These are phyloP conservation scores for Lycia hirtaria DNA, from an alignment of 2,888 invertebrate genomes.

Conservation along the genomic window DNA sequence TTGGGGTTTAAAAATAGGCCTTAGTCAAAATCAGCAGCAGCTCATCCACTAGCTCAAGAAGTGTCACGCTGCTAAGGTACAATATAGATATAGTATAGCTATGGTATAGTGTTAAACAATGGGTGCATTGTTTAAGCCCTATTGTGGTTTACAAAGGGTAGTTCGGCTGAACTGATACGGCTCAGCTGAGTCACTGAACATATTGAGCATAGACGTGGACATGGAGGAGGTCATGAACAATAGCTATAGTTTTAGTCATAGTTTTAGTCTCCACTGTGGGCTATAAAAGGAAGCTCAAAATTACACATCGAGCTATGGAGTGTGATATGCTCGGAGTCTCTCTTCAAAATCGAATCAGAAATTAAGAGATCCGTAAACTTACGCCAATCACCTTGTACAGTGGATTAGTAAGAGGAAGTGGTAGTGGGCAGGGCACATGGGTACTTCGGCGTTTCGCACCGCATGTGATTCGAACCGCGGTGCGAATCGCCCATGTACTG, in stretches of 20 bases:
- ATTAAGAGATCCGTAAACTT: too few relatives aligned
- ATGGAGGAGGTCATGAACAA: conserved; percentile 10
- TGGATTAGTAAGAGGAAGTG: too few relatives aligned
- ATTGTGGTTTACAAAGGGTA: conserved; percentile 36
- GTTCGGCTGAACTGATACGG: conserved; percentile 29
- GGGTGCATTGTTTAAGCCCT: conserved; percentile 31
- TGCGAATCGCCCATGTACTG: too few relatives aligned
- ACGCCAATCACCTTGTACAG: too few relatives aligned
- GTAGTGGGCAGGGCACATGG: too few relatives aligned
- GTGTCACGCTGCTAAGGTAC: not conserved
- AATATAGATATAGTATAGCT: conserved; percentile 9
- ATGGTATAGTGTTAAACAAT: conserved; percentile 26
- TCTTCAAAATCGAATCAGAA: too few relatives aligned
- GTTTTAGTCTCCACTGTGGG: too few relatives aligned
- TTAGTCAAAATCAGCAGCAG: not conserved
- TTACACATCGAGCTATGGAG: too few relatives aligned
- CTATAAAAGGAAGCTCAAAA: not conserved
- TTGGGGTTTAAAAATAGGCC: too few relatives aligned
- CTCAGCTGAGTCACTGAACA: conserved; percentile 35
- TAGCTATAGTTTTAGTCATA: not conserved
- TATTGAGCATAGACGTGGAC: conserved; percentile 7
- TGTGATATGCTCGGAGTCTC: too few relatives aligned
- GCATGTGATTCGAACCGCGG: too few relatives aligned
- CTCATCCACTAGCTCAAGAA: not conserved
- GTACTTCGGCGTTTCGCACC: too few relatives aligned